phyloP scores from a whole-genome alignment of 1,140 invertebrate species.

The Sycophila sp. region DNA sequence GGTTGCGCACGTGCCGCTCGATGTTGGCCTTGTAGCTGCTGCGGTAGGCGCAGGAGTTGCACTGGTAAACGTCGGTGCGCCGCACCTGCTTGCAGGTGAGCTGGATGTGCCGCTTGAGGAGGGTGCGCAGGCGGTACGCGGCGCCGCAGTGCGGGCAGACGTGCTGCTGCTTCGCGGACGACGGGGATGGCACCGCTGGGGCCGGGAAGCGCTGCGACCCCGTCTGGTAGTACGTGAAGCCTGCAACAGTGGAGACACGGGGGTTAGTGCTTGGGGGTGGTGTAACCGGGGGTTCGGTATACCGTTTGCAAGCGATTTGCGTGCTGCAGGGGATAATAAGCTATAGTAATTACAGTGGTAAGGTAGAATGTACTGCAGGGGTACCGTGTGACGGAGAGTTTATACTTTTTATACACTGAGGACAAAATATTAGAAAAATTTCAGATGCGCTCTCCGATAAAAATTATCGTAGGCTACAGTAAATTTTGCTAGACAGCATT shows the following conservation, averaged over 20 bases:
- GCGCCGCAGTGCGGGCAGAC: conserved; percentile 59
- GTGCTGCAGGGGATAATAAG: not conserved
- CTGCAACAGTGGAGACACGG: not conserved
- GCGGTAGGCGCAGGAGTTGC: conserved; percentile 55
- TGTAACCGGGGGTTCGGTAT: too few species aligned
- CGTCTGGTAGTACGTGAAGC: not conserved
- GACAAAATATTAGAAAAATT: too few species aligned
- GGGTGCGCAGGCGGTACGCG: conserved; percentile 54
- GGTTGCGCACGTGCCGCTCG: conserved; percentile 56
- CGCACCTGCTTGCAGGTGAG: conserved; percentile 59
- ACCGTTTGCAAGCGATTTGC: not conserved
- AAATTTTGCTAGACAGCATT: too few species aligned
- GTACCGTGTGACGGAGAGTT: too few species aligned
- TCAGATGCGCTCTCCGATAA: too few species aligned
- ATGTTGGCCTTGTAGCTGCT: conserved; percentile 59
- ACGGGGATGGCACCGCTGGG: not conserved
- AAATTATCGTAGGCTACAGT: too few species aligned
- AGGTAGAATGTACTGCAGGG: not conserved
- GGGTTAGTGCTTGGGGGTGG: not conserved
- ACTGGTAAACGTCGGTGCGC: conserved; percentile 47
- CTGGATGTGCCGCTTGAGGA: conserved; percentile 60
- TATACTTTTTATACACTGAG: too few species aligned
- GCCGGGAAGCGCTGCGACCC: not conserved
- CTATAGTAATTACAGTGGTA: too few species aligned
- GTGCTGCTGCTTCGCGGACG: conserved; percentile 14